Evolutionary conservation across 2,113 vertebrate species (phyloP).

Genomic region (Oreotragus oreotragus): DNA sequence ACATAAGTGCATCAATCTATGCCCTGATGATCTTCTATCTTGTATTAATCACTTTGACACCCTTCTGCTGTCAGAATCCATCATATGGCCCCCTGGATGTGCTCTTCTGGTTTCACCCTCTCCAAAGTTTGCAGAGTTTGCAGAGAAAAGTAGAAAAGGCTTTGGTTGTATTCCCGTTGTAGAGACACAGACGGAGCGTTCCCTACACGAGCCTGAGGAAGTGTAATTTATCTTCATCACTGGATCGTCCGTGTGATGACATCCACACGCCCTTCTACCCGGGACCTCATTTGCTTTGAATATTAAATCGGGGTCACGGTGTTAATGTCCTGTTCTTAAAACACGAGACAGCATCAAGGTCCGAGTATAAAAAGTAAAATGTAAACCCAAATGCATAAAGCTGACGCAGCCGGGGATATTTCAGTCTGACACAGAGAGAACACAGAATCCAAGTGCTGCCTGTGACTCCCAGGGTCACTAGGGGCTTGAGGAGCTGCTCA

Average conservation of each 20-base stretch:
- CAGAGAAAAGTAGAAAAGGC: background rate
- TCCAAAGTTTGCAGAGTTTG: background rate
- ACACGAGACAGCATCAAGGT: conserved; percentile 34
- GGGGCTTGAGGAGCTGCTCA: background rate
- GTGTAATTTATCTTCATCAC: conserved; percentile 8
- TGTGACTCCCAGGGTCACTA: background rate
- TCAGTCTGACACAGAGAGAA: background rate
- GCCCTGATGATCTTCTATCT: background rate
- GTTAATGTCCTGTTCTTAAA: conserved; percentile 52
- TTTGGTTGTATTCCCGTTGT: background rate
- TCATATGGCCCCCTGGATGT: background rate
- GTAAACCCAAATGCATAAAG: background rate
- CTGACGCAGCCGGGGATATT: background rate
- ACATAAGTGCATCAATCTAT: background rate
- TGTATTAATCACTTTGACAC: background rate
- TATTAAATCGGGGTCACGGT: conserved; percentile 50
- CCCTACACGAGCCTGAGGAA: background rate
- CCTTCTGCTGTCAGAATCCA: background rate
- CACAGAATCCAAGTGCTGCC: background rate
- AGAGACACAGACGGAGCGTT: background rate
- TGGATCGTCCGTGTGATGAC: background rate
- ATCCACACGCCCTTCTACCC: conserved; percentile 19
- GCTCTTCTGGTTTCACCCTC: background rate
- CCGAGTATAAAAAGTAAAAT: conserved; percentile 35
- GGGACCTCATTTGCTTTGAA: conserved; percentile 55